A percentile compares a stretch with the other conserved stretches of the same genome.
Evolutionary conservation across 2,113 vertebrate species (phyloP).

Genomic region (Phoxinus phoxinus): DNA sequence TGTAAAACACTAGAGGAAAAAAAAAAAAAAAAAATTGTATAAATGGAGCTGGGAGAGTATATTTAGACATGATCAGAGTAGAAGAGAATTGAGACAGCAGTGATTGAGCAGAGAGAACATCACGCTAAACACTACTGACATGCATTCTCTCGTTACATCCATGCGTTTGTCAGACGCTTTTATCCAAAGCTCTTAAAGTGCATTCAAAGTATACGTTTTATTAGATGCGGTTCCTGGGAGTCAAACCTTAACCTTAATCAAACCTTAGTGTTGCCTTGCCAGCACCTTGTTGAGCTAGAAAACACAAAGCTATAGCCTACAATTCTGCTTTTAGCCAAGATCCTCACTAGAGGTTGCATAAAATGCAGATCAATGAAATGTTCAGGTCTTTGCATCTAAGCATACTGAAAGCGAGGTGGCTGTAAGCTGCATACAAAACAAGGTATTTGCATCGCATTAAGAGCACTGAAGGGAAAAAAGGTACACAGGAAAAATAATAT

Average conservation of each 20-base stretch:
- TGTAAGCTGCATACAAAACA: slow-evolving; percentile 31
- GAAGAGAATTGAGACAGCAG: not conserved
- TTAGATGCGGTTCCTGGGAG: not conserved
- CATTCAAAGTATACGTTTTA: not conserved
- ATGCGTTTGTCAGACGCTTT: not conserved
- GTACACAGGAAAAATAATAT: not conserved
- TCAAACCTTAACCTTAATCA: not conserved
- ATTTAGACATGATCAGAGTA: slow-evolving; percentile 3
- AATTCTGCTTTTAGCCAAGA: not conserved
- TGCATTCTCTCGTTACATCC: not conserved
- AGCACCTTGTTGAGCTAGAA: not conserved
- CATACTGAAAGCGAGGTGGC: not conserved
- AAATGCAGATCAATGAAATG: slow-evolving; percentile 23
- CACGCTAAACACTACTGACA: not conserved
- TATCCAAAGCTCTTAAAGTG: not conserved
- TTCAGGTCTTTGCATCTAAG: not conserved
- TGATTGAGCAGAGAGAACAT: not conserved
- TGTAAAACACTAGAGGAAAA: slow-evolving; percentile 27
- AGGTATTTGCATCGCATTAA: slow-evolving; percentile 8
- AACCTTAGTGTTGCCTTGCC: not conserved
- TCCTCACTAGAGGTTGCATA: not conserved
- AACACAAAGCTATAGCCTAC: not conserved
- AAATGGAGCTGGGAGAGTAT: slow-evolving; percentile 26
- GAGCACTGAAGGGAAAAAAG: not conserved
- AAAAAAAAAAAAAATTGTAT: not conserved